Evolutionary conservation across 2,888 invertebrate species (phyloP), one percentile per base, ranked within the genome.

Genomic region (Helobdella robusta): DNA sequence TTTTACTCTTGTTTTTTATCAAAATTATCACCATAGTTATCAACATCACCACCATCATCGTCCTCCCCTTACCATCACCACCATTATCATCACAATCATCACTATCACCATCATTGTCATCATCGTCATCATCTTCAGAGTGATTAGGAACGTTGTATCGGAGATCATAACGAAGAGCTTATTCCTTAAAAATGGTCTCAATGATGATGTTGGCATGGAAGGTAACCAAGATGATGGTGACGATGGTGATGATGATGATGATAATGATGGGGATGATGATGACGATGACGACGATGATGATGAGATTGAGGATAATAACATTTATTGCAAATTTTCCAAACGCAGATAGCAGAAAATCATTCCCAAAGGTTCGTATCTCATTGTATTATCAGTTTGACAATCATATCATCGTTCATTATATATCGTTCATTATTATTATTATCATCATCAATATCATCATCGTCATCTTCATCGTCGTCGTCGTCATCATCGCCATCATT

Each of bases 241-340:
- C 28, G 40, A 36, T 59, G 59, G n/a, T 59, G 59, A 35, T 59
- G 34, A 25, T 59, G 34, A 32, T 32, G 34, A 59, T 59, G 59
- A 4, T 59, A 35, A 4, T 34, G 59, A 32, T 59, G 59, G 15
- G 30, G 59, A 32, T 59, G 59, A 32, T 32, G 59, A 59, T 59
- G 59, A 4, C 28, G 34, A 59, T 32, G 59, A 32, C 15, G 59
- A 59, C 15, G 59, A 59, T 4, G 59, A 59, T 32, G 34, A 59
- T 59, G 5, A 34, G 18, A 15, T 34, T 32, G 5, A 59, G 30
- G 59, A 59, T 30, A 20, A 30, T 28, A 20, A 28, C 18, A 18
- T 40, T 40, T 40, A 15, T 15, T 40, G 40, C 11, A 40, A 40
- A 11, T 40, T 40, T n/a, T n/a, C n/a, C n/a, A n/a, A n/a, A n/a